These are phyloP conservation scores for Litoditis marina DNA, from an alignment of 2,888 invertebrate genomes.

Conservation along the genomic window DNA sequence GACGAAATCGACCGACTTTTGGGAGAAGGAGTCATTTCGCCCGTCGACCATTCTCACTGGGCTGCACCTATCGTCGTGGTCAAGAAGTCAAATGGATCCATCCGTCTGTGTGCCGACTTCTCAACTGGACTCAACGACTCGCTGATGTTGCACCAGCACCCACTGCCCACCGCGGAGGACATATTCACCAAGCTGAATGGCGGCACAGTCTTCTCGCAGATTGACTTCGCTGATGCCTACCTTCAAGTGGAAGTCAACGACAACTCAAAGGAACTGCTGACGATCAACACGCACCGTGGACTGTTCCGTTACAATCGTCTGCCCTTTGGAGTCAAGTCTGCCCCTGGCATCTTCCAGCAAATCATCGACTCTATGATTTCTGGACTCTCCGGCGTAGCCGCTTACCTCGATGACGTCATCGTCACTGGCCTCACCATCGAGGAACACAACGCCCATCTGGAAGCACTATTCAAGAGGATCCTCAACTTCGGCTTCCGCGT, in stretches of 20 bases:
- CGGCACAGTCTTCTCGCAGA: slow-evolving; percentile 26
- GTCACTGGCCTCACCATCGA: slow-evolving; percentile 13
- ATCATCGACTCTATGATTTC: slow-evolving; percentile 33
- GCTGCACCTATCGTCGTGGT: slow-evolving; percentile 38
- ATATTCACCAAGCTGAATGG: slow-evolving; percentile 32
- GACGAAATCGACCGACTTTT: slow-evolving; percentile 29
- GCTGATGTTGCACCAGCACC: slow-evolving; percentile 32
- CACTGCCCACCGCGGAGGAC: slow-evolving; percentile 39
- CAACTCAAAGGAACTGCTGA: slow-evolving; percentile 20
- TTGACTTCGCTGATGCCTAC: slow-evolving; percentile 46
- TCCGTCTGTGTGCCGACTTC: slow-evolving; percentile 37
- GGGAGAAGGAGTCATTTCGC: slow-evolving; percentile 17
- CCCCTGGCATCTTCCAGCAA: slow-evolving; percentile 43
- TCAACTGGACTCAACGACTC: slow-evolving; percentile 30
- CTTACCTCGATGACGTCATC: slow-evolving; percentile 34
- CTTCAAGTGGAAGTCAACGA: slow-evolving; percentile 38
- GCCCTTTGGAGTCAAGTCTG: slow-evolving; percentile 43
- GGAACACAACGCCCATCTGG: slow-evolving; percentile 15
- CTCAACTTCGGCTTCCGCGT: too few species aligned
- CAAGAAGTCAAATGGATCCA: slow-evolving; percentile 17
- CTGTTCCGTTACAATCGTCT: slow-evolving; percentile 36
- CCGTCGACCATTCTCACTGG: slow-evolving; percentile 22
- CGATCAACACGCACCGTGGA: slow-evolving; percentile 41
- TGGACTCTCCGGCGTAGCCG: slow-evolving; percentile 20
- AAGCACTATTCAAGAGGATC: slow-evolving; percentile 24